phyloP scores from a whole-genome alignment of 2,888 invertebrate species.

The Rugalucina vietnamica region DNA sequence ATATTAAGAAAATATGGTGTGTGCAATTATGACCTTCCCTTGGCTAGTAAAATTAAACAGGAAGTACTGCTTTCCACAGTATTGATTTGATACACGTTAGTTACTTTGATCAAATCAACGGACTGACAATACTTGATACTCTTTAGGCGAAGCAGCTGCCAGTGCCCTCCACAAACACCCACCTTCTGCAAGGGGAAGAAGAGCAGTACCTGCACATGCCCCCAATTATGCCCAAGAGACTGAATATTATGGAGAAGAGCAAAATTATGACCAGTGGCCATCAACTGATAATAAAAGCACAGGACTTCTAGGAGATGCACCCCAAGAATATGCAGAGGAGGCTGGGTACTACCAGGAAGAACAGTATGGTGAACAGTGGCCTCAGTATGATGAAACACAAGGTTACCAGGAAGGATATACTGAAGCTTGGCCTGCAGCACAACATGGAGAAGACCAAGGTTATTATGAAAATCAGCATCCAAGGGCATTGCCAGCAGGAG shows the following conservation, averaged over 20 bases:
- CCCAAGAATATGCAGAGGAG: background rate
- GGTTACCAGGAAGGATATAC: background rate
- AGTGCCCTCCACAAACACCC: no score
- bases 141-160: no score
- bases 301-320: background rate
- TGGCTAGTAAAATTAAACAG: no score
- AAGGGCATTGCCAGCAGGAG: background rate
- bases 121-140: no score
- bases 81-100: no score
- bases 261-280: background rate
- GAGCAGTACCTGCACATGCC: no score
- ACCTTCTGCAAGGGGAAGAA: no score
- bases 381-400: background rate
- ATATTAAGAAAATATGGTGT: no score
- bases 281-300: background rate
- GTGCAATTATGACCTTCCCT: no score
- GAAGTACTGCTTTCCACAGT: no score
- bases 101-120: no score
- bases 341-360: background rate
- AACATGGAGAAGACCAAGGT: background rate
- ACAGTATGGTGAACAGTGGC: background rate
- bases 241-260: background rate
- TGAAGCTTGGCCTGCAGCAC: background rate
- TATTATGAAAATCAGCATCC: background rate
- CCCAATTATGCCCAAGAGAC: background rate